Evolutionary conservation across 2,113 vertebrate genomes (phyloP).

Genomic region (Phyllopteryx taeniolatus): DNA sequence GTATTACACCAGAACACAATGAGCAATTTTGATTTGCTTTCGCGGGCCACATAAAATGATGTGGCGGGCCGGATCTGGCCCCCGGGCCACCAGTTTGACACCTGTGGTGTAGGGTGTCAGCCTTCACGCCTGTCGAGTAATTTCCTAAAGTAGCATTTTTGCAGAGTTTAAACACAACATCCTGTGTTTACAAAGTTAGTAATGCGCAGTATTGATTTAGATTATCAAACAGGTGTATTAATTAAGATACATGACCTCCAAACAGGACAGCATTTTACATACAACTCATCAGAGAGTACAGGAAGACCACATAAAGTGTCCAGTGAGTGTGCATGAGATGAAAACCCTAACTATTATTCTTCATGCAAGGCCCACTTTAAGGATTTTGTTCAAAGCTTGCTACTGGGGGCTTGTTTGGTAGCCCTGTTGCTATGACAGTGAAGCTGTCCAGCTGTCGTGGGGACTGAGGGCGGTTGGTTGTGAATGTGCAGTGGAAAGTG

Average conservation of each 20-base stretch:
- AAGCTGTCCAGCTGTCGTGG: conserved; percentile 65
- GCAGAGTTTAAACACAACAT: neutral
- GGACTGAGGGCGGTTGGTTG: neutral
- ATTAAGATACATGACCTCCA: too few species aligned
- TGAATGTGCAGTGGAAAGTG: conserved; percentile 15
- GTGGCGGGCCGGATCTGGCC: too few species aligned
- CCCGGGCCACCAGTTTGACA: too few species aligned
- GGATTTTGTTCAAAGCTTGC: conserved; percentile 33
- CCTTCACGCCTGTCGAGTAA: neutral
- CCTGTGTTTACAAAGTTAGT: neutral
- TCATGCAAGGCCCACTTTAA: neutral
- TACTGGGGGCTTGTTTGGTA: conserved; percentile 50
- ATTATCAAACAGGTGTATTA: neutral
- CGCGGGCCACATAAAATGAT: too few species aligned
- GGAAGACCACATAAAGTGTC: neutral
- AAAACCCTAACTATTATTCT: neutral
- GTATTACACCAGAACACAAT: too few species aligned
- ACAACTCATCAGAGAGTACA: neutral
- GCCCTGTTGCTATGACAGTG: conserved; percentile 38
- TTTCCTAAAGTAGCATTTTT: too few species aligned
- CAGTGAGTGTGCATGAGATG: neutral
- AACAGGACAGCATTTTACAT: neutral
- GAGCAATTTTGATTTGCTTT: too few species aligned
- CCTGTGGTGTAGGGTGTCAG: conserved; percentile 48
- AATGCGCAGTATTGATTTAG: neutral